Conservation (phyloP, 2,113 vertebrate species). For the Crotophaga sulcirostris region DNA sequence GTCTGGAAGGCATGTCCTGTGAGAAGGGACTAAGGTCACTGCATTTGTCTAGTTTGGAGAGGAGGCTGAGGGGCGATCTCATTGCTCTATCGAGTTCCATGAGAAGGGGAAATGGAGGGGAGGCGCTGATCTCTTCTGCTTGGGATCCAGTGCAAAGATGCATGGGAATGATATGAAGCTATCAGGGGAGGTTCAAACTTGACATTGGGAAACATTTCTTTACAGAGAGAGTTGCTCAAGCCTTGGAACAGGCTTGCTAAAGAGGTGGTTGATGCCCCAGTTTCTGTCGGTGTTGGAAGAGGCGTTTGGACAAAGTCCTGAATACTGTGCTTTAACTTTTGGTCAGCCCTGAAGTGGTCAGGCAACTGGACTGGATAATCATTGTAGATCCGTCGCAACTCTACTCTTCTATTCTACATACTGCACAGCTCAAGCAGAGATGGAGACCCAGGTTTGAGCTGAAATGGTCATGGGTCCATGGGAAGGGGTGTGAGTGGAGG, state of each 20-base stretch:
- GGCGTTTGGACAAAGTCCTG: neutral
- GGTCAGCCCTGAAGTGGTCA: neutral
- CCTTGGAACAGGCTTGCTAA: neutral
- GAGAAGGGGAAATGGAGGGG: neutral
- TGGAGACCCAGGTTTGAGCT: neutral
- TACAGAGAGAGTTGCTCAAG: neutral
- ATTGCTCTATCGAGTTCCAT: too few species aligned
- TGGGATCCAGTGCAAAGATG: neutral
- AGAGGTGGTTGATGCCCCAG: neutral
- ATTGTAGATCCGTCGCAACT: neutral
- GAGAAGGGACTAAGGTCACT: too few species aligned
- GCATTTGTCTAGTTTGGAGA: too few species aligned
- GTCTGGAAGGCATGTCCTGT: neutral
- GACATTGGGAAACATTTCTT: neutral
- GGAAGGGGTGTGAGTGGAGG: neutral
- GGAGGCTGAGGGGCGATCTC: too few species aligned
- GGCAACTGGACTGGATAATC: neutral
- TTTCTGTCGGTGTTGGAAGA: neutral
- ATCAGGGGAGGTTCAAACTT: neutral
- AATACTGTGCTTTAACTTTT: neutral
- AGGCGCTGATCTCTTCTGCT: neutral
- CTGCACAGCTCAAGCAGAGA: neutral
- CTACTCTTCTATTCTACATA: neutral
- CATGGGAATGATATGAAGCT: neutral
- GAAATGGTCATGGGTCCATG: neutral